phyloP scores from a whole-genome alignment of 2,888 invertebrate genomes.

The Flexamia atlantica region DNA sequence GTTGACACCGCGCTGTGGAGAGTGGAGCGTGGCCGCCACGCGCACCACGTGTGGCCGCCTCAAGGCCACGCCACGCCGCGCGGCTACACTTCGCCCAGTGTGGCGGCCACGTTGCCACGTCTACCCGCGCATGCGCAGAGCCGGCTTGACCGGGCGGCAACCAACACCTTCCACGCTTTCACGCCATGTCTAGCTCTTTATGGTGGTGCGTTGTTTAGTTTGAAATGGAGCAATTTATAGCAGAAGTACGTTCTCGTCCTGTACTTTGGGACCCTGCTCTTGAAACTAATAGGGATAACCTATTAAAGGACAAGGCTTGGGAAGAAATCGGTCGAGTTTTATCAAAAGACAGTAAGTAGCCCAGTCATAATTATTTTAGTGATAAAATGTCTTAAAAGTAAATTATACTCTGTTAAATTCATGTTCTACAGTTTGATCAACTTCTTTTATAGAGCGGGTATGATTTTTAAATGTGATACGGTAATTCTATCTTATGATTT shows the following conservation, averaged over 20 bases:
- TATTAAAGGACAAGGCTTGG: conserved; percentile 25
- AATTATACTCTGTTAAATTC: no score
- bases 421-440: no score
- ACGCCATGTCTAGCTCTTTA: not conserved
- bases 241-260: conserved; percentile 24
- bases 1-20: no score
- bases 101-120: not conserved
- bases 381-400: no score
- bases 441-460: no score
- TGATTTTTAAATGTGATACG: no score
- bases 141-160: not conserved
- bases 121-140: not conserved
- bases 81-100: not conserved
- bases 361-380: no score
- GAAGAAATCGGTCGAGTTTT: conserved; percentile 16
- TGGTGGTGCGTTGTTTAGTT: conserved; percentile 3
- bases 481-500: no score
- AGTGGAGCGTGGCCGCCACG: no score
- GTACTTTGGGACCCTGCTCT: conserved; percentile 14
- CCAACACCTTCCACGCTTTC: not conserved
- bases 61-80: no score
- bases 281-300: not conserved
- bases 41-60: no score
- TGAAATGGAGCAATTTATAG: conserved; percentile 23
- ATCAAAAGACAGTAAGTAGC: no score